These are phyloP conservation scores for Caenorhabditis sp. DNA, from an alignment of 2,888 invertebrate species.

Conservation along the genomic window DNA sequence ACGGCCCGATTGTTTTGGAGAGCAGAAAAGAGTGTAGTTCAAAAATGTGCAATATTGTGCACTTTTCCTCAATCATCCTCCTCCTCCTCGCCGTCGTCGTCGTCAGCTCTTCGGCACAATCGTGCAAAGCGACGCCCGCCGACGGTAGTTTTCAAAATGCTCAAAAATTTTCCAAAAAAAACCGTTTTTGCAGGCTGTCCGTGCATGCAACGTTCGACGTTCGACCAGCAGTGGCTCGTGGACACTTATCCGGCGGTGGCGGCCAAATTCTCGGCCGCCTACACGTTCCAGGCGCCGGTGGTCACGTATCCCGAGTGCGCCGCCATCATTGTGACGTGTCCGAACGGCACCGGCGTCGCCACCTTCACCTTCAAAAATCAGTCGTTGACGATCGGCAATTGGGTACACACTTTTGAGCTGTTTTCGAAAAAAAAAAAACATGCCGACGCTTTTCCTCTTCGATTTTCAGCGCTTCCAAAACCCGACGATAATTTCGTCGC, in stretches of 20 bases:
- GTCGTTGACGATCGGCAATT: neutral
- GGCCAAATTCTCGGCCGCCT: neutral
- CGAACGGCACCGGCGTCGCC: neutral
- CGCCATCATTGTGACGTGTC: neutral
- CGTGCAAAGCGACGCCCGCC: neutral
- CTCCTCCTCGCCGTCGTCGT: neutral
- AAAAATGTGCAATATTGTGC: too few relatives aligned
- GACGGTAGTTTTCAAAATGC: too few relatives aligned
- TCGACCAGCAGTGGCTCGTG: neutral
- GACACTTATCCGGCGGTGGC: neutral
- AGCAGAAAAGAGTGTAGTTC: too few relatives aligned
- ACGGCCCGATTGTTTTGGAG: too few relatives aligned
- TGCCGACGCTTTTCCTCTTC: too few relatives aligned
- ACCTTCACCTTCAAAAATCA: neutral
- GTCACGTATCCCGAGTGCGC: conserved; percentile 4
- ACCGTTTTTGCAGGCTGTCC: neutral
- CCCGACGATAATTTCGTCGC: too few relatives aligned
- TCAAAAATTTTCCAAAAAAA: too few relatives aligned
- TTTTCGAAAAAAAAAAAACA: too few relatives aligned
- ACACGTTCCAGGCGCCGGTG: neutral
- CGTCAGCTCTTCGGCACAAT: neutral
- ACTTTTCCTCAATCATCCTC: neutral
- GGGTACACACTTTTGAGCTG: too few relatives aligned
- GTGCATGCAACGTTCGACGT: neutral
- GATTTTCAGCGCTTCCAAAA: too few relatives aligned